Evolutionary conservation across 2,113 vertebrate species (phyloP).

Genomic region (Tyto alba): DNA sequence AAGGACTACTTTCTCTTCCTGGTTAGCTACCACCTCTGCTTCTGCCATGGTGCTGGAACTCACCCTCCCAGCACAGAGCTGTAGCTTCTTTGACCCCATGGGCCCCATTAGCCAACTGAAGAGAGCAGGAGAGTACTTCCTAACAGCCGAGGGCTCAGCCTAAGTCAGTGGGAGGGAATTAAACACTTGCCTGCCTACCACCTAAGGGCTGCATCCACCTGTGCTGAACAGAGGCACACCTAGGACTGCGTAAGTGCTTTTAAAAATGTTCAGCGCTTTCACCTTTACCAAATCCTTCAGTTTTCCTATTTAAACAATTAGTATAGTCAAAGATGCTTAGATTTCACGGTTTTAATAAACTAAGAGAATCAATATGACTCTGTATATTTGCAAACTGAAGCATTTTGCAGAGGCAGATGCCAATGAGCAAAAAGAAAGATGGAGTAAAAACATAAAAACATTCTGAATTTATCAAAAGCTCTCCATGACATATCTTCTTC

Average conservation of each 20-base stretch:
- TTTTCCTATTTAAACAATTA: background rate
- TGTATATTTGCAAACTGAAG: background rate
- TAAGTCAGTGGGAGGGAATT: background rate
- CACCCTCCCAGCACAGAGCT: background rate
- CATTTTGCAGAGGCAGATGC: background rate
- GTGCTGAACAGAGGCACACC: background rate
- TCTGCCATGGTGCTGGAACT: background rate
- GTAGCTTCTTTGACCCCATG: background rate
- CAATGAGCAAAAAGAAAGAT: background rate
- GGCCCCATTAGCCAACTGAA: background rate
- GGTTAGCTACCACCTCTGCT: background rate
- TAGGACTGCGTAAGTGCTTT: background rate
- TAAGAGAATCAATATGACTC: background rate
- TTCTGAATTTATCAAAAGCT: background rate
- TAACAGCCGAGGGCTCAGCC: background rate
- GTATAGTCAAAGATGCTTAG: background rate
- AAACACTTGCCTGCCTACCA: background rate
- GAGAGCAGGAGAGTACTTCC: background rate
- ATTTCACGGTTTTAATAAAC: background rate
- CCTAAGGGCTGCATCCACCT: background rate
- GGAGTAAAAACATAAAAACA: background rate
- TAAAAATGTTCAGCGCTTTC: background rate
- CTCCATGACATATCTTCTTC: background rate
- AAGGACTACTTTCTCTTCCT: background rate
- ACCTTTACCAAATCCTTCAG: background rate